Base-by-base conservation (phyloP, 2,113 vertebrate species). In the Fukomys damarensis region DNA sequence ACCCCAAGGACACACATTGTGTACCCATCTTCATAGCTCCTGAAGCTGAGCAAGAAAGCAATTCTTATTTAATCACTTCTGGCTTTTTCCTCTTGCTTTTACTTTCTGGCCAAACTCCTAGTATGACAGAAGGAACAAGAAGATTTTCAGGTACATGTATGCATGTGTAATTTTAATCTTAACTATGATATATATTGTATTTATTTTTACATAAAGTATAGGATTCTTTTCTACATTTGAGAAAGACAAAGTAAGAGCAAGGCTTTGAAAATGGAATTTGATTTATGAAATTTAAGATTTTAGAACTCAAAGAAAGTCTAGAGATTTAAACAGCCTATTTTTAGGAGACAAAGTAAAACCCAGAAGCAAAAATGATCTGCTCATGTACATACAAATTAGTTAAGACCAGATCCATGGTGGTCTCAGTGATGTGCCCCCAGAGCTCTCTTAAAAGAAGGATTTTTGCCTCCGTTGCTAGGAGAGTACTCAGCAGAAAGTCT, bases 221-320 rank as follows among this genome's bases (percentile, higher is more conserved):
- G 1, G 12, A 26, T 58, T 80, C 24, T 92, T 80, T 81, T 72
- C 26, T 83, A 41, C 9, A 72, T 61, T 96, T 79, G 49, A 20
- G 49, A 54, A 65, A 65, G 11, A 65, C 63, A 32, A 38, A 28
- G 43, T 56, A 72, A 58, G 91, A 92, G 19, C 52, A 24, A 72
- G 89, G 74, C 38, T 81, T 66, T 81, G 30, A 94, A 96, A 81
- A 86, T 84, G 74, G 70, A 76, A 58, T 77, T 58, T 46, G 49
- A 46, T 61, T 88, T 66, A 68, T 22, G 17, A 88, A 92, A 22
- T 66, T 59, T 70, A 68, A 38, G 56, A 56, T 94, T 96, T 91
- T 59, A 86, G 43, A 82, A 1, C 56, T 66, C 22, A 54, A 90
- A 58, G n/a, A 94, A 59, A 88, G 80, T 80, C 20, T 91, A 83